Evolutionary conservation across 1,140 invertebrate species (phyloP).

Genomic region (Zophobas morio): DNA sequence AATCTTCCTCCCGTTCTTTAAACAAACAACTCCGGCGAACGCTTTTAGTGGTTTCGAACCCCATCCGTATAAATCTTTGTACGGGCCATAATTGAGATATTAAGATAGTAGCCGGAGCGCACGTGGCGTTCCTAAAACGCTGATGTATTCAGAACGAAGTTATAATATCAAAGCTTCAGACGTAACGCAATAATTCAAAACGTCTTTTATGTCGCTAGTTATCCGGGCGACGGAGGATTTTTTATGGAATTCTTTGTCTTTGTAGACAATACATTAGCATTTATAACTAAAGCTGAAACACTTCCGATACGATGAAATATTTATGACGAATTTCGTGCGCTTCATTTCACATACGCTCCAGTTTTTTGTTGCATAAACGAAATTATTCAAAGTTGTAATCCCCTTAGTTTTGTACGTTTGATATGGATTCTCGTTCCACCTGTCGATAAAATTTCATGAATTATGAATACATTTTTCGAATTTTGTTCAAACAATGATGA

Average conservation of each 20-base stretch:
- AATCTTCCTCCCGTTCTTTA: constrained; percentile 43
- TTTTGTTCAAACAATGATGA: constrained; percentile 37
- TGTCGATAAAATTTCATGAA: constrained; percentile 47
- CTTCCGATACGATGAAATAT: constrained; percentile 55
- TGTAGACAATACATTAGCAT: constrained; percentile 53
- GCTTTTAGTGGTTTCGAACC: constrained; percentile 16
- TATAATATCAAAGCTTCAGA: constrained; percentile 34
- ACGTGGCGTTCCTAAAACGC: constrained; percentile 21
- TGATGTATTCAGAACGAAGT: constrained; percentile 16
- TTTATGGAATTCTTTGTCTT: constrained; percentile 44
- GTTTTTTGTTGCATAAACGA: constrained; percentile 33
- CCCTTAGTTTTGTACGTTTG: constrained; percentile 45
- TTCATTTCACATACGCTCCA: constrained; percentile 53
- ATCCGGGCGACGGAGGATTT: constrained; percentile 2
- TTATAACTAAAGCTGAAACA: constrained; percentile 55
- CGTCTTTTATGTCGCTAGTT: constrained; percentile 38
- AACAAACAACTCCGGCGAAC: constrained; percentile 36
- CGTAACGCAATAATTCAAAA: constrained; percentile 33
- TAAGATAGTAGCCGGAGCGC: constrained; percentile 25
- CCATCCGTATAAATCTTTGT: constrained; percentile 28
- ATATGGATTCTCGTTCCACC: constrained; percentile 44
- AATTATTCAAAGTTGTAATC: constrained; percentile 47
- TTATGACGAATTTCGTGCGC: constrained; percentile 52
- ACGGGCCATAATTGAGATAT: constrained; percentile 33
- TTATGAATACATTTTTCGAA: constrained; percentile 43